A percentile compares a stretch with the other conserved stretches of the same genome.
These are phyloP conservation scores for Tenodera sinensis DNA, from an alignment of 2,888 invertebrate species.

Conservation along the genomic window DNA sequence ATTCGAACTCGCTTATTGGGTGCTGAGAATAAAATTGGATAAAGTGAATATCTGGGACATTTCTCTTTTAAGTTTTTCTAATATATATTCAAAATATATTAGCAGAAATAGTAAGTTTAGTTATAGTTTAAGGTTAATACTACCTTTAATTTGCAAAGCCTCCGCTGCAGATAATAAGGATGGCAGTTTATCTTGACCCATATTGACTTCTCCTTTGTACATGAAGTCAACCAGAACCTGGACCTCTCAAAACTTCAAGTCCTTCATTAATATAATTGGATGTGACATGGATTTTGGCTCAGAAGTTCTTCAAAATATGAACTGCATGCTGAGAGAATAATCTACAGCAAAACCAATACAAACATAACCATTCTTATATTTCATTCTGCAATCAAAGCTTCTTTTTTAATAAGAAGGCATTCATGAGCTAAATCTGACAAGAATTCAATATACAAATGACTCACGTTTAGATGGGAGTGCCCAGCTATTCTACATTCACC, in stretches of 20 bases:
- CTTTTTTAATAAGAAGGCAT: background rate
- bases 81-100: too few species aligned
- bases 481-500: too few species aligned
- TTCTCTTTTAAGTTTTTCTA: too few species aligned
- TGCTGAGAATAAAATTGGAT: too few species aligned
- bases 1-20: too few species aligned
- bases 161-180: conserved; percentile 49
- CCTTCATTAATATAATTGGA: conserved; percentile 60
- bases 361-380: background rate
- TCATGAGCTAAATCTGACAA: too few species aligned
- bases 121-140: background rate
- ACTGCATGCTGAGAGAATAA: conserved; percentile 80
- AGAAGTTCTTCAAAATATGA: conserved; percentile 77
- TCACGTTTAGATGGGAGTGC: too few species aligned
- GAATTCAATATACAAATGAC: too few species aligned
- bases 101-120: background rate
- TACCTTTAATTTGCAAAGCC: conserved; percentile 42
- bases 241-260: conserved; percentile 50
- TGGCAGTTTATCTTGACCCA: conserved; percentile 47
- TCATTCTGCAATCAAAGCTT: background rate
- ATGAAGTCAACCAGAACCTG: conserved; percentile 51
- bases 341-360: conserved; percentile 33
- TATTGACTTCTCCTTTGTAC: conserved; percentile 52
- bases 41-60: too few species aligned
- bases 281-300: conserved; percentile 83